These are phyloP conservation scores for Mesembrinibis cayennensis DNA, from an alignment of 2,113 vertebrate genomes.

Conservation along the genomic window DNA sequence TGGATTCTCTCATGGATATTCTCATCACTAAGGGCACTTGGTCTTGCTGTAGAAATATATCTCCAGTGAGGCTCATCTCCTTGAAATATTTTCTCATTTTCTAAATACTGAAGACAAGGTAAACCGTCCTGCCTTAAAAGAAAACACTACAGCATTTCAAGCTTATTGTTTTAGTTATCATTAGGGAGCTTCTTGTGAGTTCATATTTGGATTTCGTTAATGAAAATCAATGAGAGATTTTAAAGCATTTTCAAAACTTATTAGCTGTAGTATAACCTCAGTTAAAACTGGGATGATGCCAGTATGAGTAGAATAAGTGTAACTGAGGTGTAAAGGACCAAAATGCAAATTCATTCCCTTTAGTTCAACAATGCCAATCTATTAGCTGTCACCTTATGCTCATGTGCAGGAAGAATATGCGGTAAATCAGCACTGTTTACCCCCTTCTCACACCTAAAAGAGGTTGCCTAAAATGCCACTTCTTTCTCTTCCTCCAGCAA, in stretches of 20 bases:
- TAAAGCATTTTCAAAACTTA: conserved; percentile 15
- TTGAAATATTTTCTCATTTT: conserved; percentile 36
- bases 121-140: not conserved
- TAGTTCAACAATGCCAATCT: not conserved
- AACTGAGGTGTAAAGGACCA: not conserved
- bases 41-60: not conserved
- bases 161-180: not conserved
- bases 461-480: not conserved
- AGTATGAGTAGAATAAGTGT: not conserved
- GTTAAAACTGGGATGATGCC: not conserved
- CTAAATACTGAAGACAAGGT: not conserved
- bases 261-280: not conserved
- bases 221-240: conserved; percentile 33
- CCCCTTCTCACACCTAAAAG: not conserved
- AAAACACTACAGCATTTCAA: not conserved
- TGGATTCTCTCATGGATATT: not conserved
- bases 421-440: not conserved
- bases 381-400: not conserved
- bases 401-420: fast-evolving
- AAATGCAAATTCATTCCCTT: not conserved
- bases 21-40: not conserved
- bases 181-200: not conserved
- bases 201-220: conserved; percentile 7
- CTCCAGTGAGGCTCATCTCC: not conserved
- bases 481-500: not conserved